A percentile compares a stretch with the other conserved stretches of the same genome.
Evolutionary conservation across 2,888 invertebrate species (phyloP).

Genomic region (Ctena decussata): DNA sequence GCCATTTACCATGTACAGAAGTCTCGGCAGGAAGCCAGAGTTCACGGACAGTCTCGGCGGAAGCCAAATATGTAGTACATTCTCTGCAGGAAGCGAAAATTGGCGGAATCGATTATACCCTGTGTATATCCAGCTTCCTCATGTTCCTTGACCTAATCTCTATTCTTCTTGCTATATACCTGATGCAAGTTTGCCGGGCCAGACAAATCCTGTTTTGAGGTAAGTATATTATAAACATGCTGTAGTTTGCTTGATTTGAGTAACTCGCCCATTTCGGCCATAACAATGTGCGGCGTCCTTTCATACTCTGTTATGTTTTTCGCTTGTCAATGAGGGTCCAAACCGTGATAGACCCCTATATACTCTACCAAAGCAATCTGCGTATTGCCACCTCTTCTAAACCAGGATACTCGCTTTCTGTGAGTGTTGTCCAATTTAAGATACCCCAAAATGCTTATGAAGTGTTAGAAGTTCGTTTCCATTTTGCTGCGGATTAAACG

Average conservation of each 20-base stretch:
- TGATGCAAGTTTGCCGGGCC: neutral
- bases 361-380: slow-evolving; percentile 20
- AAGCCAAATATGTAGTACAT: no score
- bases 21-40: no score
- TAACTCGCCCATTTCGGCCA: slow-evolving; percentile 17
- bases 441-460: neutral
- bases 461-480: neutral
- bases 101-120: no score
- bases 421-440: slow-evolving; percentile 10
- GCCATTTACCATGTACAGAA: no score
- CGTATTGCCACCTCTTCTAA: neutral
- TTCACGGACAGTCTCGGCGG: no score
- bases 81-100: no score
- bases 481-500: slow-evolving; percentile 19
- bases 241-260: neutral
- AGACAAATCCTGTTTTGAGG: neutral
- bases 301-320: slow-evolving; percentile 7
- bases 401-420: slow-evolving; percentile 35
- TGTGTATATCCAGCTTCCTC: neutral
- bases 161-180: slow-evolving; percentile 6
- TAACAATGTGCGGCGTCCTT: slow-evolving; percentile 4
- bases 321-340: neutral
- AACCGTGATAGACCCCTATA: slow-evolving; percentile 33
- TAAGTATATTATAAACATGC: slow-evolving; percentile 3
- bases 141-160: neutral